A percentile compares a stretch with the other conserved stretches of the same genome.
Evolutionary conservation across 2,888 invertebrate genomes (phyloP).

Genomic region (Acholoe squamosa): DNA sequence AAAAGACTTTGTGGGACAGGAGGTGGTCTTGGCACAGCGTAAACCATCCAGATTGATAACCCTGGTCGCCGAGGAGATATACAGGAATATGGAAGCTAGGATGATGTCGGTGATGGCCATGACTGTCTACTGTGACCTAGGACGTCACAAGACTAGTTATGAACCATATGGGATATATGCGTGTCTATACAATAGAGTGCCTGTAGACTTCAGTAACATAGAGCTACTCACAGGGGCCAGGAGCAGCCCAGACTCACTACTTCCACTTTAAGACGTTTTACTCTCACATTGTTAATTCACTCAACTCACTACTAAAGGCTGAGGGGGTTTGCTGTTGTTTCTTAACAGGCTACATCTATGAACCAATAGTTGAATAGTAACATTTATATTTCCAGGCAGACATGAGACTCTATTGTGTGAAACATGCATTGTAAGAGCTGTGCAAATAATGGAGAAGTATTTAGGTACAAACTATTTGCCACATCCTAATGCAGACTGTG

Average conservation of each 20-base stretch:
- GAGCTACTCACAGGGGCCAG: neutral
- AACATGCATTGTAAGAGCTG: too few species aligned
- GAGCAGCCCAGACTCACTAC: too few species aligned
- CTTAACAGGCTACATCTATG: neutral
- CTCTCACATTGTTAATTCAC: neutral
- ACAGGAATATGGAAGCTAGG: neutral
- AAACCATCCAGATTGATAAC: neutral
- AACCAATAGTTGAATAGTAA: neutral
- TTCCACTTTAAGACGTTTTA: neutral
- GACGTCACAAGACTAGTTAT: neutral
- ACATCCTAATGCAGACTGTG: too few species aligned
- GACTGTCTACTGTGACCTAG: neutral
- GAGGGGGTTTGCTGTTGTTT: neutral
- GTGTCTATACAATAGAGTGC: neutral
- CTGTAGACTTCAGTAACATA: neutral
- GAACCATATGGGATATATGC: neutral
- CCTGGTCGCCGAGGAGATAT: neutral
- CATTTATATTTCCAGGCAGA: too few species aligned
- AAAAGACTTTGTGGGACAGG: neutral
- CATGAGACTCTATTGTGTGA: too few species aligned
- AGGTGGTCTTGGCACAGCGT: neutral
- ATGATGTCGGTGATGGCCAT: conserved; percentile 2
- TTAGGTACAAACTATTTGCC: too few species aligned
- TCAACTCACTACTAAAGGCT: neutral
- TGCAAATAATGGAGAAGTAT: too few species aligned